These are phyloP conservation scores for Microcebus griseorufus DNA, from an alignment of 2,113 vertebrate species.

Conservation along the genomic window DNA sequence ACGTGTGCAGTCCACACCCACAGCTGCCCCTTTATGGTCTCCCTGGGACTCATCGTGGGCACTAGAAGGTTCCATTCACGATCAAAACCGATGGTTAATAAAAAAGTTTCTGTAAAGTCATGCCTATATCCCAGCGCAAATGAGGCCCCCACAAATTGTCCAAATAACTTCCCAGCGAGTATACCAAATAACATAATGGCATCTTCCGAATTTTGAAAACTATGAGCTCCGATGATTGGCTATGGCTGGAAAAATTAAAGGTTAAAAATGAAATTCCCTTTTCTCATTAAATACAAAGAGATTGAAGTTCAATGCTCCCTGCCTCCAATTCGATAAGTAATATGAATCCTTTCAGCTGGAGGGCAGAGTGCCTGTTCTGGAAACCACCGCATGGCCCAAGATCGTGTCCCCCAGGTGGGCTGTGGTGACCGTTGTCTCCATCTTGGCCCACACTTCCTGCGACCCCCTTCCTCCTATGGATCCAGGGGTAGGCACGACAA, in stretches of 20 bases:
- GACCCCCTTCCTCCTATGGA: too few species aligned
- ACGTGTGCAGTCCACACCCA: background rate
- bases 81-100: background rate
- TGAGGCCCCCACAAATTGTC: background rate
- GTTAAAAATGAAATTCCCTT: conserved; percentile 12
- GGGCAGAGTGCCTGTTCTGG: background rate
- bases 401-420: background rate
- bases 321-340: background rate
- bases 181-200: background rate
- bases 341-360: background rate
- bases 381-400: background rate
- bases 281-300: background rate
- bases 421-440: background rate
- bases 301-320: background rate
- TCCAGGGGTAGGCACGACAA: background rate
- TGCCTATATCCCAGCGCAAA: background rate
- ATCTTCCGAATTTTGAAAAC: background rate
- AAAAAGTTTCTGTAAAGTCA: background rate
- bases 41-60: background rate
- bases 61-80: background rate
- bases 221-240: background rate
- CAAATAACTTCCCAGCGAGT: background rate
- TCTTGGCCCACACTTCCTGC: background rate
- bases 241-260: background rate
- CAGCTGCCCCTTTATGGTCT: background rate